These are phyloP conservation scores for Mesodorylaimus sp. DNA, from an alignment of 2,888 invertebrate species.

Conservation along the genomic window DNA sequence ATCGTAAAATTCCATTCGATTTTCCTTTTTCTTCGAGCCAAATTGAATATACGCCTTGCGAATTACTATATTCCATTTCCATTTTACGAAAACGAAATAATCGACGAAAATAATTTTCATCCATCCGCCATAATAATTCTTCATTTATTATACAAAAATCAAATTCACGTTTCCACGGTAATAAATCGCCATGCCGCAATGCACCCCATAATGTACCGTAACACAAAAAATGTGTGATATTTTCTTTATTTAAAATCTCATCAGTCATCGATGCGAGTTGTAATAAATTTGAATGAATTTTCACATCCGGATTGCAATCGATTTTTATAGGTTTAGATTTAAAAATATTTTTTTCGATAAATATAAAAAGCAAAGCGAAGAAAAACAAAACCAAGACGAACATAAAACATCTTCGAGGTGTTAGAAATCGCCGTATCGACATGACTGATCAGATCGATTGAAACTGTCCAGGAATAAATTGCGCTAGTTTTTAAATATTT, in stretches of 20 bases:
- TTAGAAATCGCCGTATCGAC: no score
- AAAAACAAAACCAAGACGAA: no score
- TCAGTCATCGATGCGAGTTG: neutral
- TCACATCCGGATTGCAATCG: no score
- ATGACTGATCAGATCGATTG: no score
- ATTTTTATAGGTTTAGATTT: no score
- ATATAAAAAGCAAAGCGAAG: no score
- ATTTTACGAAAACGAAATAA: slow-evolving; percentile 32
- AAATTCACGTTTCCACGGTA: slow-evolving; percentile 41
- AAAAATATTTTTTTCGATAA: no score
- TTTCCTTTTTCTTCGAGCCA: neutral
- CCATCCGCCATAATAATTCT: no score
- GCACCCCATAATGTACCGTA: slow-evolving; percentile 43
- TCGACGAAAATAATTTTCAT: slow-evolving; percentile 36
- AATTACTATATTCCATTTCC: neutral
- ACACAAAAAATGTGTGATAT: slow-evolving; percentile 41
- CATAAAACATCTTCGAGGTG: no score
- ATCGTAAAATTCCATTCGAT: slow-evolving; percentile 20
- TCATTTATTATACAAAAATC: slow-evolving; percentile 40
- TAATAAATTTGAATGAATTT: neutral
- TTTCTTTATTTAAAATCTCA: slow-evolving; percentile 32
- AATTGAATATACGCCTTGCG: neutral
- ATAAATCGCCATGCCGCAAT: slow-evolving; percentile 37
- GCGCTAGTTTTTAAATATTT: no score
- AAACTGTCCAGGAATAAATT: no score